A percentile compares a stretch with the other conserved stretches of the same genome.
These are phyloP conservation scores for Syrista parreyssii DNA, from an alignment of 2,888 invertebrate species.

Conservation along the genomic window DNA sequence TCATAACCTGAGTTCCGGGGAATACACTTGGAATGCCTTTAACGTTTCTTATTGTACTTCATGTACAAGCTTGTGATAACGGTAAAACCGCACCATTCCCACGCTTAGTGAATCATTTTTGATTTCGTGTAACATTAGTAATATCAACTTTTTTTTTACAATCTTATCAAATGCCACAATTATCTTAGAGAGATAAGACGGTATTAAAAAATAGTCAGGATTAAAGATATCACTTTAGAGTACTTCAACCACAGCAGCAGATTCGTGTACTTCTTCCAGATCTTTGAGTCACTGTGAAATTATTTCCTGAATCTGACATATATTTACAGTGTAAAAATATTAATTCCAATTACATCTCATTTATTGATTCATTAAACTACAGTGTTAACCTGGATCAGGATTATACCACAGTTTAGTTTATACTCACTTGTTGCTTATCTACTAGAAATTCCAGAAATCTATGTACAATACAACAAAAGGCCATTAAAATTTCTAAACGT, in stretches of 20 bases:
- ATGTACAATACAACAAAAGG: background rate
- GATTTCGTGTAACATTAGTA: background rate
- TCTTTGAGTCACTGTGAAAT: background rate
- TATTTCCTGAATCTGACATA: background rate
- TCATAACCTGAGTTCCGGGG: slow-evolving; percentile 6
- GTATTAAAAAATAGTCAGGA: background rate
- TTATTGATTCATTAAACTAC: background rate
- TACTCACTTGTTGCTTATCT: background rate
- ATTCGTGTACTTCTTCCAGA: background rate
- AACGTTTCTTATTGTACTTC: slow-evolving; percentile 38
- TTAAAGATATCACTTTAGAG: background rate
- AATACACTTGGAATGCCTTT: slow-evolving; percentile 41
- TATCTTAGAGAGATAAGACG: background rate
- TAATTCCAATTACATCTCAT: background rate
- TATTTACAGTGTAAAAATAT: background rate
- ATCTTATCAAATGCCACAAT: background rate
- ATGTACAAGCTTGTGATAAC: slow-evolving; percentile 13
- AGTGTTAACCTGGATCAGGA: background rate
- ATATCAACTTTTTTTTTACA: background rate
- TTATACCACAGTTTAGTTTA: background rate
- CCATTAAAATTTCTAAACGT: background rate
- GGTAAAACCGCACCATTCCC: slow-evolving; percentile 18
- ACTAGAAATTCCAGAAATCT: background rate
- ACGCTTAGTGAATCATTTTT: background rate
- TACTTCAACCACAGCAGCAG: background rate